A percentile compares a stretch with the other conserved stretches of the same genome.
Evolutionary conservation across 2,797 vertebrate species (phyloP).

Genomic region (Cryptoblepharus egeriae): DNA sequence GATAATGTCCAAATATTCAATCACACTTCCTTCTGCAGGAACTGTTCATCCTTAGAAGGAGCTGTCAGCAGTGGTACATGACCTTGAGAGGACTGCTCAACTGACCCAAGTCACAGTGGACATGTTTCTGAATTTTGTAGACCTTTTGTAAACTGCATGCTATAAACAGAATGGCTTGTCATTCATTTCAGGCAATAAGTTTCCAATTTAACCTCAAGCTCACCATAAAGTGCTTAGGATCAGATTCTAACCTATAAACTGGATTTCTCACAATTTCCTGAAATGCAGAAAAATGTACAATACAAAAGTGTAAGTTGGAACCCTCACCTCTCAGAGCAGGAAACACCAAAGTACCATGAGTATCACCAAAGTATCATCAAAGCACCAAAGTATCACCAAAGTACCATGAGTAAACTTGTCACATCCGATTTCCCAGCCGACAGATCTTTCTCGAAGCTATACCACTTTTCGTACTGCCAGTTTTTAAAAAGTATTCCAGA

Average conservation of each 20-base stretch:
- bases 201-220: background rate
- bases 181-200: background rate
- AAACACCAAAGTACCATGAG: rapidly evolving
- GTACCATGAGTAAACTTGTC: background rate
- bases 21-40: constrained; percentile 41
- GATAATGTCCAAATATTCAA: background rate
- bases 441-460: background rate
- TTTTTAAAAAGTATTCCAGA: constrained; percentile 29
- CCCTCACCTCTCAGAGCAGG: background rate
- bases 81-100: constrained; percentile 76
- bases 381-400: too few species aligned
- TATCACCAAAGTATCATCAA: too few species aligned
- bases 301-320: background rate
- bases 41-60: constrained; percentile 59
- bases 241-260: background rate
- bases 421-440: constrained; percentile 3
- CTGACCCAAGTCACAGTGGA: constrained; percentile 54
- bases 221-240: background rate
- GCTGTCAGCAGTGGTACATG: constrained; percentile 69
- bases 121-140: constrained; percentile 5
- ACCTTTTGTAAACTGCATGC: background rate
- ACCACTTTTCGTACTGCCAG: constrained; percentile 6
- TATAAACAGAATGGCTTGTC: background rate
- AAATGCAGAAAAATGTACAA: background rate
- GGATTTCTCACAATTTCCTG: background rate